Percentiles rank a stretch among this genome's conserved stretches.
Conservation (phyloP, 2,888 invertebrate species). For the Eurytoma californica region DNA sequence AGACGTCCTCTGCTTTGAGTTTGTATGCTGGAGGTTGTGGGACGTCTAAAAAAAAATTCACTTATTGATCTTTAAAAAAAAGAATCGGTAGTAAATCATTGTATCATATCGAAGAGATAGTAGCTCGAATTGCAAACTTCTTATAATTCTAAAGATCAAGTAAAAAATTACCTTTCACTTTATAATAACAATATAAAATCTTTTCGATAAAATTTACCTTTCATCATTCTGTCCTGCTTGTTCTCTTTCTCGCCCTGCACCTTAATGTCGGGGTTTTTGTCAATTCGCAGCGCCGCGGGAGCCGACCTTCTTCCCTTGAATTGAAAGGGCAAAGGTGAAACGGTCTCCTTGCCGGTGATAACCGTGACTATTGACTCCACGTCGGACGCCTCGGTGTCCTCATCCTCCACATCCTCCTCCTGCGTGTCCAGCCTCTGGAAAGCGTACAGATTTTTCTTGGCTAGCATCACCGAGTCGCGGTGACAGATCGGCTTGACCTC, state of each 20-base stretch:
- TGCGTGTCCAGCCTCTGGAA: too few relatives aligned
- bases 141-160: too few relatives aligned
- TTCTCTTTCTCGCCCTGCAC: neutral
- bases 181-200: neutral
- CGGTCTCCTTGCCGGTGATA: too few relatives aligned
- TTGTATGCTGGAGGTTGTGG: constrained; percentile 24
- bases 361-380: too few relatives aligned
- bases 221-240: constrained; percentile 4
- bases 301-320: too few relatives aligned
- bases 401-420: neutral
- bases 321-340: too few relatives aligned
- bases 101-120: too few relatives aligned
- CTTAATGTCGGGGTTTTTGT: neutral
- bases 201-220: neutral
- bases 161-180: too few relatives aligned
- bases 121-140: too few relatives aligned
- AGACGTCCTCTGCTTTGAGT: constrained; percentile 29
- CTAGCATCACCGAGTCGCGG: neutral
- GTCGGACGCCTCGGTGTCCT: neutral
- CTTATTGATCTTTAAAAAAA: neutral
- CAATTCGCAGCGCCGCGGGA: too few relatives aligned
- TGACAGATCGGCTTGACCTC: constrained; percentile 3
- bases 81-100: too few relatives aligned
- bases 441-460: neutral
- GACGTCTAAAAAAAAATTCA: constrained; percentile 26